A percentile compares a stretch with the other conserved stretches of the same genome.
These are phyloP conservation scores for Cybosia mesomella DNA, from an alignment of 2,888 invertebrate genomes.

Conservation along the genomic window DNA sequence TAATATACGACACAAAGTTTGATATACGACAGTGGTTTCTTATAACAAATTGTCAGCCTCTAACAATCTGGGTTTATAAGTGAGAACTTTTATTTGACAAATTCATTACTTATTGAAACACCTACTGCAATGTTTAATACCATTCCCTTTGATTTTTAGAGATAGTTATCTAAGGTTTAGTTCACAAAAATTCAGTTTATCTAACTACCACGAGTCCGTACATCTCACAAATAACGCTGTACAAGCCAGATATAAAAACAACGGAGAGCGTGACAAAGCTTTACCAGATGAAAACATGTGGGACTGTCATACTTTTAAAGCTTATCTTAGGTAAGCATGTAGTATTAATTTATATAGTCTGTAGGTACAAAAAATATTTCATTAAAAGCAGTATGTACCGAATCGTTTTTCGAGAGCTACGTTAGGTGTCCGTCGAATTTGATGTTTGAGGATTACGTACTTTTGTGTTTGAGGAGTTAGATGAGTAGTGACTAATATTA, in stretches of 20 bases:
- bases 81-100: slow-evolving; percentile 63
- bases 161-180: slow-evolving; percentile 97
- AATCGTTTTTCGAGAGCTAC: too few species aligned
- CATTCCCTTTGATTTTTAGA: slow-evolving; percentile 75
- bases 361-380: background rate
- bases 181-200: slow-evolving; percentile 94
- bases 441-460: too few species aligned
- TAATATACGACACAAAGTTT: slow-evolving; percentile 96
- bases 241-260: slow-evolving; percentile 94
- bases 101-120: background rate
- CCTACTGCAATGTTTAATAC: background rate
- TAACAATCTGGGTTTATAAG: slow-evolving; percentile 97
- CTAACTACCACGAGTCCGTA: slow-evolving; percentile 96
- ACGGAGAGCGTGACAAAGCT: slow-evolving; percentile 89
- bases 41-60: slow-evolving; percentile 95
- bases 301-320: slow-evolving; percentile 94
- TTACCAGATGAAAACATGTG: slow-evolving; percentile 98
- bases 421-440: too few species aligned
- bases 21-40: slow-evolving; percentile 98
- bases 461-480: too few species aligned
- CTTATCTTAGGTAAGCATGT: slow-evolving; percentile 87
- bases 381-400: background rate
- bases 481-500: too few species aligned
- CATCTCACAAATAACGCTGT: slow-evolving; percentile 98
- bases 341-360: background rate